Conservation (phyloP, 2,888 invertebrate genomes). For the Drepanosiphum platanoidis region DNA sequence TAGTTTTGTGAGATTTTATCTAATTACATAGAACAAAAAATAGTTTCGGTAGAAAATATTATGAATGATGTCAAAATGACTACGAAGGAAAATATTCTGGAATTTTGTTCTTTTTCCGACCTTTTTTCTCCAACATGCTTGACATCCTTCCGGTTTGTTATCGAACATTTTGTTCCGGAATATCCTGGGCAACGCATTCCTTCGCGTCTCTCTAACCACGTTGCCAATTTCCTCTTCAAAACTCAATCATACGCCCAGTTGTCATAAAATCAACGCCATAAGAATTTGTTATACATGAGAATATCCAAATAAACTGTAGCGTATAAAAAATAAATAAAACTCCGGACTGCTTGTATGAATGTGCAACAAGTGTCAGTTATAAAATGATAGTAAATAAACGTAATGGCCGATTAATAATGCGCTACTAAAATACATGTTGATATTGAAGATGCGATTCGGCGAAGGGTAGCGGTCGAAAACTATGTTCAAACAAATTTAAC, state of each 20-base stretch:
- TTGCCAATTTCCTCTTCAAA: slow-evolving; percentile 20
- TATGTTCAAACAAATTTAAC: slow-evolving; percentile 32
- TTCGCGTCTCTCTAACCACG: background rate
- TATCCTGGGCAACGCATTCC: background rate
- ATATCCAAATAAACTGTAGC: slow-evolving; percentile 10
- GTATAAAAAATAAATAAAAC: slow-evolving; percentile 13
- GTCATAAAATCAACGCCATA: background rate
- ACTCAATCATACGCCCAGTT: background rate
- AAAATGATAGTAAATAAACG: slow-evolving; percentile 40
- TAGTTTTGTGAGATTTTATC: no score
- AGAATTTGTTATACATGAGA: background rate
- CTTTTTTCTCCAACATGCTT: background rate
- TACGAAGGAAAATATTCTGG: background rate
- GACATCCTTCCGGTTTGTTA: slow-evolving; percentile 16
- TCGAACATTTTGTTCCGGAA: background rate
- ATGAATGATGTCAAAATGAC: background rate
- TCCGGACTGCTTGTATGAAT: background rate
- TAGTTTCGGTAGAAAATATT: background rate
- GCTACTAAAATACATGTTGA: background rate
- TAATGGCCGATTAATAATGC: slow-evolving; percentile 44
- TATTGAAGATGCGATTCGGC: slow-evolving; percentile 1
- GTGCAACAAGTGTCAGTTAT: slow-evolving; percentile 44
- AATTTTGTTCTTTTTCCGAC: background rate
- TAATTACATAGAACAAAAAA: background rate
- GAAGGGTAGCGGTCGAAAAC: background rate